Evolutionary conservation across 2,797 vertebrate species (phyloP).

Genomic region (Setipinna tenuifilis): DNA sequence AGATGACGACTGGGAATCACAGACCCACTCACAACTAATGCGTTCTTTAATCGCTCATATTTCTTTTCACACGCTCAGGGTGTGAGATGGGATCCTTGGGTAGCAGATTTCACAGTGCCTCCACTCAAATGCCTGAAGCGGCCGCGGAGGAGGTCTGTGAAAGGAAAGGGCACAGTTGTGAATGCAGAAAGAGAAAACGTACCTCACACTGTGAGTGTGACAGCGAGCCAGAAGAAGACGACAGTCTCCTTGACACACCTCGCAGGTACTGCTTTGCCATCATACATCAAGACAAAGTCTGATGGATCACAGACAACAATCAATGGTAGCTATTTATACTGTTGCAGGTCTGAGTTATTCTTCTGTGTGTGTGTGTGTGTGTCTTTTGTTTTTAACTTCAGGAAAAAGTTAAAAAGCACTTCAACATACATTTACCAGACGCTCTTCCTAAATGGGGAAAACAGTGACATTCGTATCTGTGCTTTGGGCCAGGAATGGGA

Average conservation of each 20-base stretch:
- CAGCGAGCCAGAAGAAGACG: constrained; percentile 81
- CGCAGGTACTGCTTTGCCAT: constrained; percentile 67
- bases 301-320: not conserved
- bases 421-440: constrained; percentile 98
- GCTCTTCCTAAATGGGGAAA: constrained; percentile 94
- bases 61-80: not conserved
- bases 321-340: not conserved
- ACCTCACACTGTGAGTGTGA: constrained; percentile 79
- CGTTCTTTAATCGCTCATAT: no score
- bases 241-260: constrained; percentile 77
- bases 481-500: constrained; percentile 96
- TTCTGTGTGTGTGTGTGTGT: not conserved
- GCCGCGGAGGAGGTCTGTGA: constrained; percentile 53
- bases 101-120: constrained; percentile 70
- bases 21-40: no score
- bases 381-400: constrained; percentile 55
- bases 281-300: not conserved
- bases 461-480: constrained; percentile 94
- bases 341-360: not conserved
- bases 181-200: constrained; percentile 82
- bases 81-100: constrained; percentile 66
- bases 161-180: constrained; percentile 66
- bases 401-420: constrained; percentile 95
- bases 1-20: no score
- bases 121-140: constrained; percentile 62